phyloP scores from a whole-genome alignment of 2,113 vertebrate genomes.

The Rostratula benghalensis region DNA sequence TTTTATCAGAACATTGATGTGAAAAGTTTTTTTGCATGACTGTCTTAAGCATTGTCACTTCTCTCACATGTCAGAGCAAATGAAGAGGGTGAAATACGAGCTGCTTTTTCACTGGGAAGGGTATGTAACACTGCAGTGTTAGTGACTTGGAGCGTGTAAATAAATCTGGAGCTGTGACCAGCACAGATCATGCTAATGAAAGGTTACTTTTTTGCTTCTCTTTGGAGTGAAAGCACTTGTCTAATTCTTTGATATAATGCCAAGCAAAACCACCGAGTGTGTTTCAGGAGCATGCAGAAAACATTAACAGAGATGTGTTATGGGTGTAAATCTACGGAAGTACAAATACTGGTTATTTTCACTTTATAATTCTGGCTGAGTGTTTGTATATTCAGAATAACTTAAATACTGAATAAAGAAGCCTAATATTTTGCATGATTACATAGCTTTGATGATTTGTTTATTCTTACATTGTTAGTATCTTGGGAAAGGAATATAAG shows the following conservation, averaged over 20 bases:
- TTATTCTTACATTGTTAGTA: not conserved
- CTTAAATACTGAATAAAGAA: slow-evolving; percentile 57
- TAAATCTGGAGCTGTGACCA: slow-evolving; percentile 8
- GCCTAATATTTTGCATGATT: slow-evolving; percentile 61
- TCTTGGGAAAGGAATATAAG: not conserved
- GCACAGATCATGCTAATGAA: not conserved
- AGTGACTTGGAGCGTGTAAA: not conserved
- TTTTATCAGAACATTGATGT: not conserved
- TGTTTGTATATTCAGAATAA: slow-evolving; percentile 58
- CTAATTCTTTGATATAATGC: slow-evolving; percentile 24
- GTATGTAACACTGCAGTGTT: slow-evolving; percentile 36
- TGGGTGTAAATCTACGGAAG: slow-evolving; percentile 8
- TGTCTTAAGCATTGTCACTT: slow-evolving; percentile 40
- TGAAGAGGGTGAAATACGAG: slow-evolving; percentile 40
- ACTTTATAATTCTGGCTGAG: slow-evolving; percentile 22
- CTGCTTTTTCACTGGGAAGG: not conserved
- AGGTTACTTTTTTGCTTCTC: slow-evolving; percentile 2
- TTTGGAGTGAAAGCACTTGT: slow-evolving; percentile 7
- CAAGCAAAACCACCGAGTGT: slow-evolving; percentile 16
- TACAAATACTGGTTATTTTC: slow-evolving; percentile 37
- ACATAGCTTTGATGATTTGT: not conserved
- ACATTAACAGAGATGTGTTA: slow-evolving; percentile 23
- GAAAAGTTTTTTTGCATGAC: slow-evolving; percentile 61
- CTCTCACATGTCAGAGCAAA: slow-evolving; percentile 17
- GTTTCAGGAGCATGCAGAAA: slow-evolving; percentile 59